A percentile compares a stretch with the other conserved stretches of the same genome.
phyloP scores from a whole-genome alignment of 2,113 vertebrate species.

The Gallinago media region DNA sequence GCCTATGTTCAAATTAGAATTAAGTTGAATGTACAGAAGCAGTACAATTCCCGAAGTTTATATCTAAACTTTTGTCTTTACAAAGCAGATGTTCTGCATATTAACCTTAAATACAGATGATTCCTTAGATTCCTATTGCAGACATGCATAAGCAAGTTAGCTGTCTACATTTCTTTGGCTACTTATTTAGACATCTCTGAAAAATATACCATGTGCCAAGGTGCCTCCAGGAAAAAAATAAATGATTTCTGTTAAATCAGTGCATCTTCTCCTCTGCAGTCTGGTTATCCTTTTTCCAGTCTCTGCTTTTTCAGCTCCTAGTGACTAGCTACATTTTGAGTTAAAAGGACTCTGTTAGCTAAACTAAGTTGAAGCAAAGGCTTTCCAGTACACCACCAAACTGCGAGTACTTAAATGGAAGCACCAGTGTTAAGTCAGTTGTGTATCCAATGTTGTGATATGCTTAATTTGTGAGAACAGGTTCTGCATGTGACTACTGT shows the following conservation, averaged over 20 bases:
- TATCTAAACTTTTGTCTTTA: neutral
- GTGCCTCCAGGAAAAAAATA: neutral
- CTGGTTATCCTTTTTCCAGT: neutral
- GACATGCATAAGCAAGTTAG: slow-evolving; percentile 22
- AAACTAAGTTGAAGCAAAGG: neutral
- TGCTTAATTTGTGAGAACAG: neutral
- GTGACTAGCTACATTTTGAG: neutral
- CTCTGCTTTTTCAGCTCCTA: neutral
- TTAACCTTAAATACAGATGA: neutral
- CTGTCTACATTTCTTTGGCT: slow-evolving; percentile 7
- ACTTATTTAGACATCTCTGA: neutral
- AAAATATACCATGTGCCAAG: neutral
- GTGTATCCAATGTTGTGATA: neutral
- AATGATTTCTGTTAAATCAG: neutral
- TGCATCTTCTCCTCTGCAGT: neutral
- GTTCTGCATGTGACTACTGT: neutral
- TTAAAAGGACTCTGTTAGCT: neutral
- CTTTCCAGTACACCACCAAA: neutral
- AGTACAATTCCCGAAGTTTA: neutral
- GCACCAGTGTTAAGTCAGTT: neutral
- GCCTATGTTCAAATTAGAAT: neutral
- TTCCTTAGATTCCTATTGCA: neutral
- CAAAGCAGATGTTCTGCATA: neutral
- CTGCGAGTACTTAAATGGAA: neutral
- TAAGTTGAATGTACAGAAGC: neutral